Base-by-base conservation (phyloP, 2,888 invertebrate species). In the Diarsia brunnea region DNA sequence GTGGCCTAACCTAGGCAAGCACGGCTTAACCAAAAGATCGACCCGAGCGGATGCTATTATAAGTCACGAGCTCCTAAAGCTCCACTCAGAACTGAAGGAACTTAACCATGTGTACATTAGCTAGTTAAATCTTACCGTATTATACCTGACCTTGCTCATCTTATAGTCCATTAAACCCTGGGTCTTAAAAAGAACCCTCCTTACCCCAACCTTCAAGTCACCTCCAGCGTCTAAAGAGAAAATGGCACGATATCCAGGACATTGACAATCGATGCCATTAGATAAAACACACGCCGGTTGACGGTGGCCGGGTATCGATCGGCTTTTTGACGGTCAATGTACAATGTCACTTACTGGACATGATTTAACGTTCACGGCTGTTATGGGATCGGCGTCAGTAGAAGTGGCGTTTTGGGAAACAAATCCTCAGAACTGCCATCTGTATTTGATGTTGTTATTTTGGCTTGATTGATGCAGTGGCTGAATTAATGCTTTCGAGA, bases 331-430 rank as follows among this genome's bases (percentile, higher is more conserved):
- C 92, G 93, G 93, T 93, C 94, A 93, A 94, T 88, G 92, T 90
- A 89, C 94, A 94, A 94, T 95, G 95, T 93, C 95, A 93, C 65
- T 24, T 49, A 51, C 58, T 75, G 75, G 79, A 73, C 82, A 84
- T 61, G 79, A 84, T 81, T 81, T 69, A 47, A 73, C 21, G 21
- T 53, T 81, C 38, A 58, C 47, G 58, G 2, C 38, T 38, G 12
- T 47, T 58, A 24, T 51, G 27, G 10, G 0, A 19, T 5, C 11
- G 65, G 12, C 14, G 27, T n/a, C 27, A 10, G 55, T 16, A 65
- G 79, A 53, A 5, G 12, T 53, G 21, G n/a, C 7, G 27, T 24
- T 53, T n/a, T 8, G 10, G 4, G 16, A 11, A 1, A 27, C n/a
- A 14, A n/a, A 5, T 3, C 12, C 61, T 31, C 24, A 16, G 24